Evolutionary conservation across 2,113 vertebrate genomes (phyloP).

Genomic region (Oreochromis tanganicae): DNA sequence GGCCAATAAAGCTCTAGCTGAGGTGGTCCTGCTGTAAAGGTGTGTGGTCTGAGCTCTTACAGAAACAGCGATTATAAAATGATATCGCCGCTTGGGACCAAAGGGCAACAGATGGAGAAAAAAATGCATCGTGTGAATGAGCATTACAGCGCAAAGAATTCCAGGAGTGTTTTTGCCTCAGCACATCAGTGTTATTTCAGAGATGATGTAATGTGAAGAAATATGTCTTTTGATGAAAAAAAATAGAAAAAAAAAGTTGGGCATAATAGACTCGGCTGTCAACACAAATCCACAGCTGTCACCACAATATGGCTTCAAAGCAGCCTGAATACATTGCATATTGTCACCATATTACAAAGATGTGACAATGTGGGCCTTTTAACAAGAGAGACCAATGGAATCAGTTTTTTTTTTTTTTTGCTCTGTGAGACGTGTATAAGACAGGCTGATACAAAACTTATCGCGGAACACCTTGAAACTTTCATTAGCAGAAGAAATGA

Average conservation of each 20-base stretch:
- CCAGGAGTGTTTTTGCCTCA: background rate
- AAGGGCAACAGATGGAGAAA: background rate
- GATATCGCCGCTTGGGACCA: background rate
- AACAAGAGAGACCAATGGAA: background rate
- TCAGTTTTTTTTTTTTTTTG: accelerated
- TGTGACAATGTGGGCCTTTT: background rate
- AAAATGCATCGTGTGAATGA: background rate
- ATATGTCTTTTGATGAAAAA: slow-evolving; percentile 29
- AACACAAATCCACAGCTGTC: slow-evolving; percentile 32
- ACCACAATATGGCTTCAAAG: slow-evolving; percentile 38
- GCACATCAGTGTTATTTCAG: slow-evolving; percentile 2
- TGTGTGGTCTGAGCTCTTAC: slow-evolving; percentile 1
- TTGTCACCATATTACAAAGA: slow-evolving; percentile 9
- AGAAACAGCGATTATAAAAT: background rate
- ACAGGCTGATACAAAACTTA: background rate
- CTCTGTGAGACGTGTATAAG: background rate
- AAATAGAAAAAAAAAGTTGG: background rate
- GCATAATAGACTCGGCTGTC: slow-evolving; percentile 42
- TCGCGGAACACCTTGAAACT: background rate
- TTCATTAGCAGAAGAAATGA: slow-evolving; percentile 11
- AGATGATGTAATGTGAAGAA: slow-evolving; percentile 44
- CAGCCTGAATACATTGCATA: slow-evolving; percentile 6
- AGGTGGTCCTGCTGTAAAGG: background rate
- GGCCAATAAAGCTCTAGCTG: slow-evolving; percentile 9
- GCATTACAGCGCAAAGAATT: background rate